Evolutionary conservation across 2,797 vertebrate species (phyloP).

Genomic region (Thalassophryne amazonica): DNA sequence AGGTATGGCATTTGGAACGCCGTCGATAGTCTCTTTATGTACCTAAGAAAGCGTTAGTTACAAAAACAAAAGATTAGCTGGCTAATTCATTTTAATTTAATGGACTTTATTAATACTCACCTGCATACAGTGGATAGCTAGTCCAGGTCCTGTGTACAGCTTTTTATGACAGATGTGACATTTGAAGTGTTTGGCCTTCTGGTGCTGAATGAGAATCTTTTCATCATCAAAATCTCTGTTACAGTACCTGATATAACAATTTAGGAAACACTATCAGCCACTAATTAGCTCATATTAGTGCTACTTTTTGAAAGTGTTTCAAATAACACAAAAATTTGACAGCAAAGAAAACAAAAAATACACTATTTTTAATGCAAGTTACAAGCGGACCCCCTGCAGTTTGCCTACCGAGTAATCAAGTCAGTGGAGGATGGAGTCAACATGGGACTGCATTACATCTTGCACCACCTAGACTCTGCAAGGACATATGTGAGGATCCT

Average conservation of each 20-base stretch:
- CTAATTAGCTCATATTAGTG: not conserved
- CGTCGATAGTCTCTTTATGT: constrained; percentile 94
- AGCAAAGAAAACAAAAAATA: too few species aligned
- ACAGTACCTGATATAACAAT: constrained; percentile 82
- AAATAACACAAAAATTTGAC: too few species aligned
- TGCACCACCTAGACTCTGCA: too few species aligned
- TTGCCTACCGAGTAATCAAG: too few species aligned
- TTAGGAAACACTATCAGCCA: constrained; percentile 15
- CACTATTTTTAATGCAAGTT: too few species aligned
- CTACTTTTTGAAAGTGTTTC: not conserved
- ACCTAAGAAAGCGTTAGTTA: constrained; percentile 70
- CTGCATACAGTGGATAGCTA: constrained; percentile 97
- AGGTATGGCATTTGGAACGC: constrained; percentile 93
- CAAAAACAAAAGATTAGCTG: rapidly evolving
- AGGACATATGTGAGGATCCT: too few species aligned
- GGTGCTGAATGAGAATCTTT: constrained; percentile 95
- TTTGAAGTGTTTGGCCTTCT: constrained; percentile 97
- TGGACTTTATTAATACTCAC: constrained; percentile 51
- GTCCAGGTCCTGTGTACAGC: constrained; percentile 91
- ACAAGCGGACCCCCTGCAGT: too few species aligned
- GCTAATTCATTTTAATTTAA: not conserved
- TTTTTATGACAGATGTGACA: constrained; percentile 97
- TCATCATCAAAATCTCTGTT: constrained; percentile 96
- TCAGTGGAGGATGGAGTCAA: too few species aligned
- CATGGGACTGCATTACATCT: too few species aligned